phyloP scores from a whole-genome alignment of 2,797 vertebrate species.

The Galagoides demidoff region DNA sequence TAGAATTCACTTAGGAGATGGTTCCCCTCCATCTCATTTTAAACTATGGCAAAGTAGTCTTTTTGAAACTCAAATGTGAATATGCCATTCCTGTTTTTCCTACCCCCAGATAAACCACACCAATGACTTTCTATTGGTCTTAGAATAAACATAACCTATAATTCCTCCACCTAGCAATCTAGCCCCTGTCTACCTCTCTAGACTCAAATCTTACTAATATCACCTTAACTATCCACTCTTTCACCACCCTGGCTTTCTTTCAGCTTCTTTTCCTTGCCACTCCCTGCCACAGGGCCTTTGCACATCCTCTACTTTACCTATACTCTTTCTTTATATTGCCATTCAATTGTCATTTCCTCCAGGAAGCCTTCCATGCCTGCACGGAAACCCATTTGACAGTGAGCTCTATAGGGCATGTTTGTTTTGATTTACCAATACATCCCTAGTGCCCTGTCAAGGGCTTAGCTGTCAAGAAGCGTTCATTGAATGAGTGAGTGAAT shows the following conservation, averaged over 20 bases:
- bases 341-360: not conserved
- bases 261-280: not conserved
- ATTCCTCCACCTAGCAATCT: accelerated
- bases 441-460: not conserved
- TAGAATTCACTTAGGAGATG: not conserved
- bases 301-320: not conserved
- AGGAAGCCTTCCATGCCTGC: not conserved
- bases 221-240: not conserved
- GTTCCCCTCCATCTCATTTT: not conserved
- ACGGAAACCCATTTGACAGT: not conserved
- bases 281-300: not conserved
- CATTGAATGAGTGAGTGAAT: not conserved
- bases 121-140: not conserved
- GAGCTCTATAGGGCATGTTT: not conserved
- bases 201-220: not conserved
- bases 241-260: not conserved
- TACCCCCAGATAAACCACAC: not conserved
- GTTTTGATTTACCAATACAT: not conserved
- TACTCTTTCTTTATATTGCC: not conserved
- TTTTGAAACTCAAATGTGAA: not conserved
- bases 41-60: not conserved
- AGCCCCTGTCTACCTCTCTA: not conserved
- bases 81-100: not conserved
- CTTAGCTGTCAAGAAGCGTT: not conserved
- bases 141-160: not conserved